Evolutionary conservation across 2,888 invertebrate genomes (phyloP).

Genomic region (Liodrosophila aerea): DNA sequence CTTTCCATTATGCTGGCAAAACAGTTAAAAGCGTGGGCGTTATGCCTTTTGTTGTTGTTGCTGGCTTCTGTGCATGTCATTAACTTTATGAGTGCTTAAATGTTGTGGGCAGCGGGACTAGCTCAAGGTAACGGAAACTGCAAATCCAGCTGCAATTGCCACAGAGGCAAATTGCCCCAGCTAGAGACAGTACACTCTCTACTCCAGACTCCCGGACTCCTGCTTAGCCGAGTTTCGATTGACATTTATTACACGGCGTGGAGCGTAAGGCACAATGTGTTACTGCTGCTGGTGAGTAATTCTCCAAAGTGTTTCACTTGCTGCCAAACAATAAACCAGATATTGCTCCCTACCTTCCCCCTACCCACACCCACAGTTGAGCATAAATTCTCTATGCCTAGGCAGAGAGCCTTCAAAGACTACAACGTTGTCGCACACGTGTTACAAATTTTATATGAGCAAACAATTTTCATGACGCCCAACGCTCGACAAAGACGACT

Average conservation of each 20-base stretch:
- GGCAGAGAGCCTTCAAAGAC: conserved; percentile 16
- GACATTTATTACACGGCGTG: conserved; percentile 32
- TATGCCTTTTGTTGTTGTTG: conserved; percentile 21
- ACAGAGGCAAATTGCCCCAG: conserved; percentile 44
- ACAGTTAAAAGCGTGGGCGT: conserved; percentile 49
- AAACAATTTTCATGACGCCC: conserved; percentile 54
- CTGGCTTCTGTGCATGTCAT: conserved; percentile 67
- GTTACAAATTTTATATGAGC: conserved; percentile 78
- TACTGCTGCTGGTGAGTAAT: conserved; percentile 51
- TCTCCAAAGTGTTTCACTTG: conserved; percentile 78
- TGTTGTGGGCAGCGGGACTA: conserved; percentile 41
- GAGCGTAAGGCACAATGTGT: conserved; percentile 18
- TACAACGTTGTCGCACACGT: conserved; percentile 59
- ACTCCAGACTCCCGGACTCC: not conserved
- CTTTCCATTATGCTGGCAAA: conserved; percentile 41
- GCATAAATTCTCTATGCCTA: conserved; percentile 67
- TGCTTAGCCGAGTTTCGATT: conserved; percentile 32
- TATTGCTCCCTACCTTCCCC: conserved; percentile 36
- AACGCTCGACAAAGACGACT: conserved; percentile 17
- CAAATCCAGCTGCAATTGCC: conserved; percentile 49
- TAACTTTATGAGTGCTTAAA: conserved; percentile 78
- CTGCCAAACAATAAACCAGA: conserved; percentile 73
- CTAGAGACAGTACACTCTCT: too few species aligned
- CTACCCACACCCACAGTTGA: too few species aligned
- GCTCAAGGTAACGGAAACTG: conserved; percentile 74